Conservation (phyloP, 2,888 invertebrate species). For the Hydropsyche betteni region DNA sequence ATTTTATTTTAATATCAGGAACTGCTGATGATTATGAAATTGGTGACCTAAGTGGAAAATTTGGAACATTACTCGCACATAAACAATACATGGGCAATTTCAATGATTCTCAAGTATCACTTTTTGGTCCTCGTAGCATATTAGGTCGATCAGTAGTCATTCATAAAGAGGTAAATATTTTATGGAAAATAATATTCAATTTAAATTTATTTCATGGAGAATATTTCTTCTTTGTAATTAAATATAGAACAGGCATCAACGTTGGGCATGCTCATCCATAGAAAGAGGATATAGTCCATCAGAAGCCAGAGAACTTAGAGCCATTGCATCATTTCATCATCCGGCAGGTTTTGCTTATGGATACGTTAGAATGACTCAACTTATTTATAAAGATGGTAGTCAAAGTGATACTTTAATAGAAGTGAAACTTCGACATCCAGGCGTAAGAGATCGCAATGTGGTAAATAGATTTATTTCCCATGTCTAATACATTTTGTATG, state of each 20-base stretch:
- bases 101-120: constrained; percentile 83
- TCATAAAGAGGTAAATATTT: constrained; percentile 70
- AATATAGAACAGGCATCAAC: constrained; percentile 59
- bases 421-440: constrained; percentile 87
- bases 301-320: constrained; percentile 85
- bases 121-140: constrained; percentile 84
- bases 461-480: constrained; percentile 61
- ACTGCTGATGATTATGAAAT: constrained; percentile 87
- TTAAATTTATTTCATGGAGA: not conserved
- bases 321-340: constrained; percentile 91
- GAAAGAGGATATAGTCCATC: constrained; percentile 89
- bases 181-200: not conserved
- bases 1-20: constrained; percentile 59
- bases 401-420: constrained; percentile 91
- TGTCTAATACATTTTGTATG: not conserved
- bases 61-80: constrained; percentile 76
- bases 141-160: constrained; percentile 88
- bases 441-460: constrained; percentile 81
- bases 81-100: constrained; percentile 68
- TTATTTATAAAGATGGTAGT: constrained; percentile 86
- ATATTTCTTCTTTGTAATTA: not conserved
- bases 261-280: constrained; percentile 87
- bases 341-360: constrained; percentile 86
- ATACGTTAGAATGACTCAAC: constrained; percentile 86
- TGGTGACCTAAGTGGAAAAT: constrained; percentile 88